Evolutionary conservation across 2,888 invertebrate genomes (phyloP).

Genomic region (Drosophila pseudotalamancana): DNA sequence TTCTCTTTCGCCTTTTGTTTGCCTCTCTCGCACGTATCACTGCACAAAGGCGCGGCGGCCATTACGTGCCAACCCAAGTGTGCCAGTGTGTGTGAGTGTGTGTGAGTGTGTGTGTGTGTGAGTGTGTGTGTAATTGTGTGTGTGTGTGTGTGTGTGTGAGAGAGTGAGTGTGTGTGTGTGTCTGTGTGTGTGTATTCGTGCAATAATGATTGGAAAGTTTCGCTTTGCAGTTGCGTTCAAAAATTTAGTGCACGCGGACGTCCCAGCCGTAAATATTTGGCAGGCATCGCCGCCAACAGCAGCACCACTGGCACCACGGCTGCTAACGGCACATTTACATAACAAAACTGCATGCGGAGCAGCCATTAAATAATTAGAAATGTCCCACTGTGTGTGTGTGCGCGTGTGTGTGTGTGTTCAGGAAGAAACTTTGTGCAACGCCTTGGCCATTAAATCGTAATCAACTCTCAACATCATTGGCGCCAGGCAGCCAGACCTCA

Average conservation of each 20-base stretch:
- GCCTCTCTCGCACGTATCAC: conserved; percentile 66
- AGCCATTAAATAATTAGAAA: conserved; percentile 80
- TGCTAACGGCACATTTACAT: conserved; percentile 70
- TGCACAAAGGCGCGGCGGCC: conserved; percentile 73
- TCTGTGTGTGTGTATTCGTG: conserved; percentile 33
- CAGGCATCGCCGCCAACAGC: conserved; percentile 22
- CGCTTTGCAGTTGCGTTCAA: conserved; percentile 59
- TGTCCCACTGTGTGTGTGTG: conserved; percentile 35
- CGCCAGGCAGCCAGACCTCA: conserved; percentile 40
- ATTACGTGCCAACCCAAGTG: conserved; percentile 75
- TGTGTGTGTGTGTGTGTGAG: conserved; percentile 40
- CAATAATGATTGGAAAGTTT: conserved; percentile 78
- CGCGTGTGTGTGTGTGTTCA: conserved; percentile 1
- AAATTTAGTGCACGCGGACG: conserved; percentile 69
- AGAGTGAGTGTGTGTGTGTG: conserved; percentile 21
- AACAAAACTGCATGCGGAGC: conserved; percentile 75
- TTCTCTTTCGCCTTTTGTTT: conserved; percentile 55
- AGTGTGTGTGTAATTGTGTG: conserved; percentile 21
- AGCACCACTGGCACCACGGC: conserved; percentile 11
- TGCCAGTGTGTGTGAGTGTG: conserved; percentile 26
- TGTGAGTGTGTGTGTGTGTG: conserved; percentile 21
- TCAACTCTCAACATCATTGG: conserved; percentile 69
- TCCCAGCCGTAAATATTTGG: conserved; percentile 73
- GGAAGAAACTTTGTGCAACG: conserved; percentile 57
- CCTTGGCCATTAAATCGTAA: conserved; percentile 75